A percentile compares a stretch with the other conserved stretches of the same genome.
Evolutionary conservation across 2,888 invertebrate genomes (phyloP).

Genomic region (Drosophila melanosoma): DNA sequence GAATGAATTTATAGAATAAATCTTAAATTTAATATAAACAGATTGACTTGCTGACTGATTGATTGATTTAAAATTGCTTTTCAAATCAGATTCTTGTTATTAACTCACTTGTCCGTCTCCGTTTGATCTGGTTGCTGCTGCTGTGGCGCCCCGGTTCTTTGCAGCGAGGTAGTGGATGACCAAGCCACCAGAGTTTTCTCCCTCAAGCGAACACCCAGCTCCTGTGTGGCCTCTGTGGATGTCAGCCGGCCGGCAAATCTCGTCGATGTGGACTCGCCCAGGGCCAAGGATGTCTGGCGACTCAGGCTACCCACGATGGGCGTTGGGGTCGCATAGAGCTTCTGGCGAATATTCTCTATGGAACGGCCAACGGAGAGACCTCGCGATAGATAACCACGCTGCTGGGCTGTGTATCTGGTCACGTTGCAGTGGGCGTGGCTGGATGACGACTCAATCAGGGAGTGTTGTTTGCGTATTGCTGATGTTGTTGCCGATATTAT

Average conservation of each 20-base stretch:
- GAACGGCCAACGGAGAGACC: constrained; percentile 80
- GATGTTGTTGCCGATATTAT: constrained; percentile 15
- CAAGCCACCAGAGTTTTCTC: constrained; percentile 63
- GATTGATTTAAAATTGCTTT: not conserved
- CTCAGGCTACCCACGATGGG: constrained; percentile 31
- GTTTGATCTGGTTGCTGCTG: constrained; percentile 12
- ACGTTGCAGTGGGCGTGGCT: constrained; percentile 42
- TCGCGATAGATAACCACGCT: constrained; percentile 70
- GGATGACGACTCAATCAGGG: constrained; percentile 70
- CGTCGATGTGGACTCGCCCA: constrained; percentile 35
- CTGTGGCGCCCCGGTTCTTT: constrained; percentile 17
- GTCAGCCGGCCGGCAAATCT: constrained; percentile 38
- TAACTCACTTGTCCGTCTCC: constrained; percentile 50
- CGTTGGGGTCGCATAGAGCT: constrained; percentile 49
- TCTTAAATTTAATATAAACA: not conserved
- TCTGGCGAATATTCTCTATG: constrained; percentile 75
- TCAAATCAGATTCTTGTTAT: not conserved
- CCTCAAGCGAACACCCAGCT: constrained; percentile 34
- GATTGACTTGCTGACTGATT: not conserved
- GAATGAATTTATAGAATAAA: not conserved
- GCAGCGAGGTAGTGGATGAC: constrained; percentile 75
- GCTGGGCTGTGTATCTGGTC: constrained; percentile 57
- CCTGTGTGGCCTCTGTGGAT: constrained; percentile 27
- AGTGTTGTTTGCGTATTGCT: constrained; percentile 75
- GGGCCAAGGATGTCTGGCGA: constrained; percentile 50